Base-by-base conservation (phyloP, 2,888 invertebrate species). In the Neoscelio sp. region DNA sequence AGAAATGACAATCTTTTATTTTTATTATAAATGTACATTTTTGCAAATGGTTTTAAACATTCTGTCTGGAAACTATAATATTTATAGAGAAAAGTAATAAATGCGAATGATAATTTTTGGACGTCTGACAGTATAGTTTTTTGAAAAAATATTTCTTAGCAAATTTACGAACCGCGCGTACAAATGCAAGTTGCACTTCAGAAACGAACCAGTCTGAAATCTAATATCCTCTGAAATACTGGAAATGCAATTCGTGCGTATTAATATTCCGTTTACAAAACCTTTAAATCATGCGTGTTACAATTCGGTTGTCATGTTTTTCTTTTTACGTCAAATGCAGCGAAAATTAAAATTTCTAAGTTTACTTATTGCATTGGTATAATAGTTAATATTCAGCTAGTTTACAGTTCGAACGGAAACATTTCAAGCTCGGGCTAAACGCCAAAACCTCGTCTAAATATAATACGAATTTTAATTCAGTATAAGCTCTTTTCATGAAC, bases 361-460 rank as follows among this genome's bases (percentile, higher is more conserved):
- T 68, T 46, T 20, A 13, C 40, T 60, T 54, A 30, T 56, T 52
- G 20, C 56, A 64, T 38, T 56, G 44, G 58, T 60, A 52, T 71
- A 65, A 71, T 73, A 60, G 73, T 78, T 65, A 73, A 78, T 78
- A 76, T 70, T 62, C 68, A 68, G 48, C 30, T 56, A 65, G 67
- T 62, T 52, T 67, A 52, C 68, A 62, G 65, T 78, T 82, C 79
- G 82, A 82, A 84, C 83, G 80, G 81, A 82, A 86, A 85, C 86
- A 86, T 83, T 83, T 82, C 78, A 82, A 80, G 82, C 67, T 42
- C 33, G 78, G 86, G 85, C 86, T 52, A 6, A 18, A 52, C 64
- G 84, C 86, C 86, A 86, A 81, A 80, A 64, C 60, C 73, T 64
- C 64, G 68, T 81, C 84, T 87, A 87, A 87, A 86, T 86, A 86